Conservation (phyloP, 1,140 invertebrate species). For the Drosophila bocki region DNA sequence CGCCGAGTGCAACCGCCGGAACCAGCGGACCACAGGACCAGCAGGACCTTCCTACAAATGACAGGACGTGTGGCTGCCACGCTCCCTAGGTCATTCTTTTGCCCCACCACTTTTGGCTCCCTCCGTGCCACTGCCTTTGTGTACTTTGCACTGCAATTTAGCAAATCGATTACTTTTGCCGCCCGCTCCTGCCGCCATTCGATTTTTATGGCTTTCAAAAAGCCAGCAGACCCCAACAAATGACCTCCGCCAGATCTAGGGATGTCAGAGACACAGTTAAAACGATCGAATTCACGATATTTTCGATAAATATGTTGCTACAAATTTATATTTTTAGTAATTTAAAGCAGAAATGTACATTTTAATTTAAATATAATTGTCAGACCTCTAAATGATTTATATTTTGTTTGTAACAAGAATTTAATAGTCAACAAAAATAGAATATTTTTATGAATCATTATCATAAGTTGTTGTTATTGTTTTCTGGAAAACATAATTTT, state of each 20-base stretch:
- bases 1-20: constrained; percentile 33
- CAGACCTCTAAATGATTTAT: background rate
- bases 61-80: constrained; percentile 45
- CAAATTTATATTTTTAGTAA: too few relatives aligned
- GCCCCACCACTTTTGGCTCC: background rate
- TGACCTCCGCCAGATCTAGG: constrained; percentile 46
- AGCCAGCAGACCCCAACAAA: constrained; percentile 72
- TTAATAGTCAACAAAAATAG: too few relatives aligned
- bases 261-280: background rate
- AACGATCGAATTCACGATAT: background rate
- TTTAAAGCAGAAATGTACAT: too few relatives aligned
- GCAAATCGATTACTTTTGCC: constrained; percentile 80
- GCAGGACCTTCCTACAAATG: constrained; percentile 48
- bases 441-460: background rate
- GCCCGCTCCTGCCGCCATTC: constrained; percentile 48
- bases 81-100: constrained; percentile 4
- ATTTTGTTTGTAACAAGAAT: background rate
- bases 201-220: constrained; percentile 80
- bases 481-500: background rate
- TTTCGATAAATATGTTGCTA: background rate
- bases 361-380: too few relatives aligned
- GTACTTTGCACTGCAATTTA: constrained; percentile 79
- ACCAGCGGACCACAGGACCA: constrained; percentile 44
- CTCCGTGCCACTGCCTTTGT: constrained; percentile 49
- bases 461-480: background rate